A percentile compares a stretch with the other conserved stretches of the same genome.
These are phyloP conservation scores for Eudorcas thomsonii DNA, from an alignment of 2,113 vertebrate genomes.

Conservation along the genomic window DNA sequence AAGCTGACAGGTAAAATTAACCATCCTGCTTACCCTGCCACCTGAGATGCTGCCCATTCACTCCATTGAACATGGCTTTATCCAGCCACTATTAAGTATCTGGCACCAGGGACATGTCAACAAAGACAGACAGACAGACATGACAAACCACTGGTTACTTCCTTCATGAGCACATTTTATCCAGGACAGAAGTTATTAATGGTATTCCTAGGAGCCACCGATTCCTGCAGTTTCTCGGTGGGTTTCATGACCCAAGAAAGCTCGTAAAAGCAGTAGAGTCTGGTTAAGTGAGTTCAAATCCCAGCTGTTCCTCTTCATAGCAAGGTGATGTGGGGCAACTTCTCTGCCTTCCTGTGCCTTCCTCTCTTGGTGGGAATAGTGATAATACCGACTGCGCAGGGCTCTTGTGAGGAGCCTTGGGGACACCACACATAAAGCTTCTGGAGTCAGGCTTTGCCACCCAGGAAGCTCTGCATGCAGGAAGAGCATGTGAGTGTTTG, in stretches of 20 bases:
- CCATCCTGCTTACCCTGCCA: not conserved
- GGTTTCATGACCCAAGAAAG: not conserved
- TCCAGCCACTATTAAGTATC: not conserved
- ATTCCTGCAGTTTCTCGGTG: not conserved
- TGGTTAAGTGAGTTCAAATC: slow-evolving; percentile 43
- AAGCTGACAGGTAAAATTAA: not conserved
- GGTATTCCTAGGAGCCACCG: not conserved
- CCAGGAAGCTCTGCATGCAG: not conserved
- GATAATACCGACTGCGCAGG: fast-evolving
- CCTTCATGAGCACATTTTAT: not conserved
- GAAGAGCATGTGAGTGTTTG: not conserved
- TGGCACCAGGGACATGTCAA: not conserved
- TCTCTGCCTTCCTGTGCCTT: slow-evolving; percentile 19
- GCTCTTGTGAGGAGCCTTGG: fast-evolving
- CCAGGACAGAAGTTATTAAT: not conserved
- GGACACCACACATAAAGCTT: fast-evolving
- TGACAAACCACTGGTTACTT: not conserved
- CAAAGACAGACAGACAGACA: not conserved
- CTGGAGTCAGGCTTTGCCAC: fast-evolving
- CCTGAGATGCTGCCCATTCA: not conserved
- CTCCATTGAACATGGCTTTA: not conserved
- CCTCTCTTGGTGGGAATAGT: slow-evolving; percentile 7
- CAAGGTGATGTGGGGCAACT: slow-evolving; percentile 10
- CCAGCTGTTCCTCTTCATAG: not conserved
- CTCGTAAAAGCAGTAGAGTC: not conserved